Percentiles rank a stretch among this genome's conserved stretches.
Conservation (phyloP, 2,797 vertebrate genomes). For the Amblyraja radiata region DNA sequence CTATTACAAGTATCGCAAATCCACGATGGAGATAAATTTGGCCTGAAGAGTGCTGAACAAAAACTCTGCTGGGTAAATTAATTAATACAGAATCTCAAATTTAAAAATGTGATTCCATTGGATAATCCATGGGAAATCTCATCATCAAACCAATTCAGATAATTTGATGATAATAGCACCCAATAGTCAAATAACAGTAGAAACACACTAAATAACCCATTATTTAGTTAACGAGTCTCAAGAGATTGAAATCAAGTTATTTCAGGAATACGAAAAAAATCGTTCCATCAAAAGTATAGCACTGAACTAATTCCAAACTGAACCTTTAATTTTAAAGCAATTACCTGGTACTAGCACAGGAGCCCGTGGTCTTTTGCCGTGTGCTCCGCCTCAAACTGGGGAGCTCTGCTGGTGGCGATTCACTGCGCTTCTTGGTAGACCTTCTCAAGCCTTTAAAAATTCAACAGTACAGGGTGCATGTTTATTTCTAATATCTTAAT, state of each 20-base stretch:
- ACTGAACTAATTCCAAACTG: background rate
- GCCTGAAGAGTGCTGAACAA: background rate
- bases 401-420: slow-evolving; percentile 99
- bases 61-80: background rate
- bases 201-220: background rate
- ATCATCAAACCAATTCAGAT: background rate
- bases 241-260: background rate
- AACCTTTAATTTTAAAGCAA: background rate
- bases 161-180: background rate
- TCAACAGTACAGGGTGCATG: background rate
- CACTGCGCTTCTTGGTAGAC: slow-evolving; percentile 97
- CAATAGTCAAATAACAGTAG: background rate
- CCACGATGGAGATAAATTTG: background rate
- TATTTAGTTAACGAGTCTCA: background rate
- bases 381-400: slow-evolving; percentile 99
- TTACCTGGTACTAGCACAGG: slow-evolving; percentile 99
- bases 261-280: background rate
- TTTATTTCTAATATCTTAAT: slow-evolving; percentile 63
- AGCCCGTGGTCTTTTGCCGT: slow-evolving; percentile 99
- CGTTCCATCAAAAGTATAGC: too few relatives aligned
- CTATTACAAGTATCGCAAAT: background rate
- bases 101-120: background rate
- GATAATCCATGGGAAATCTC: background rate
- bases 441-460: slow-evolving; percentile 79
- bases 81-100: background rate